Conservation (phyloP, 2,888 invertebrate genomes). For the Sceliomorpha sp. region DNA sequence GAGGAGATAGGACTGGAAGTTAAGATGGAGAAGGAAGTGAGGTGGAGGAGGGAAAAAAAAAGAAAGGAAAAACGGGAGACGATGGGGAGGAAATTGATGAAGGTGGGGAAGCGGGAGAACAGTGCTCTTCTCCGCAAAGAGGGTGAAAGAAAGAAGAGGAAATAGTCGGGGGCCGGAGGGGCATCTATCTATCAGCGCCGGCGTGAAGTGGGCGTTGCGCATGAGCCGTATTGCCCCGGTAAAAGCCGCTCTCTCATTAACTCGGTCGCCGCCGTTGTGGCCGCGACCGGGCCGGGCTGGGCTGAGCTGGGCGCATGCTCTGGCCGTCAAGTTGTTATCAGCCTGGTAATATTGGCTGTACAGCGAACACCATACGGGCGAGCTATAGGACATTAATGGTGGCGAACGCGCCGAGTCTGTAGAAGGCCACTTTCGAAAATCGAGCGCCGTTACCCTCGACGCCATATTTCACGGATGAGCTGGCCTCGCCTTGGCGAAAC, state of each 20-base stretch:
- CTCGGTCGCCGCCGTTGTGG: constrained; percentile 82
- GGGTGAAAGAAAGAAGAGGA: constrained; percentile 54
- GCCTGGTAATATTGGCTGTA: constrained; percentile 44
- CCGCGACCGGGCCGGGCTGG: constrained; percentile 81
- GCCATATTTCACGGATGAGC: constrained; percentile 13
- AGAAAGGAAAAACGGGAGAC: constrained; percentile 37
- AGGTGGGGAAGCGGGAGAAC: constrained; percentile 45
- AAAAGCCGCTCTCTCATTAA: constrained; percentile 80
- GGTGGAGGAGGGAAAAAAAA: constrained; percentile 15
- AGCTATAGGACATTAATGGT: constrained; percentile 47
- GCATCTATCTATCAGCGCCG: constrained; percentile 81
- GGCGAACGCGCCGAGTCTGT: constrained; percentile 22
- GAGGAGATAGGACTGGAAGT: constrained; percentile 10
- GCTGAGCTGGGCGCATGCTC: constrained; percentile 75
- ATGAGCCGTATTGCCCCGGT: constrained; percentile 78
- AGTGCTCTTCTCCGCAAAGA: constrained; percentile 39
- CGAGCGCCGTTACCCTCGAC: constrained; percentile 16
- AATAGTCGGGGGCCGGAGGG: constrained; percentile 68
- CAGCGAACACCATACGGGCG: constrained; percentile 16
- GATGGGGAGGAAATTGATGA: constrained; percentile 51
- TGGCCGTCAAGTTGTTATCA: constrained; percentile 53
- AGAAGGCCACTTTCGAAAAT: constrained; percentile 6
- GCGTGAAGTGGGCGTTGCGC: constrained; percentile 80
- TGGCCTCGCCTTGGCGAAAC: too few relatives aligned
- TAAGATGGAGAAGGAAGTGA: constrained; percentile 18